These are phyloP conservation scores for Rafetus swinhoei DNA, from an alignment of 2,113 vertebrate genomes.

Conservation along the genomic window DNA sequence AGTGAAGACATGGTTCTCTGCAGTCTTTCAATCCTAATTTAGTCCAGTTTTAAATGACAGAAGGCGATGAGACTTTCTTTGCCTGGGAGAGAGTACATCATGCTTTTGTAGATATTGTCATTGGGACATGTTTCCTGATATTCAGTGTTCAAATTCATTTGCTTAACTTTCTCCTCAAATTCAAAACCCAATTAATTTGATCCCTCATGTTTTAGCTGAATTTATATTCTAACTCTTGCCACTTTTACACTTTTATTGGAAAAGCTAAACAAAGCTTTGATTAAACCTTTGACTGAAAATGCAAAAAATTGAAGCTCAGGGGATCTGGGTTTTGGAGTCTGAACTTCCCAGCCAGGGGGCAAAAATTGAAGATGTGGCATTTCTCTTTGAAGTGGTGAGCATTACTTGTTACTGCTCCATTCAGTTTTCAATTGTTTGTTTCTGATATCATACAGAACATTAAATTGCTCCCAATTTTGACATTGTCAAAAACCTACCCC, in stretches of 20 bases:
- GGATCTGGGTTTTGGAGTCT: neutral
- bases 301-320: neutral
- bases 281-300: slow-evolving; percentile 14
- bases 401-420: slow-evolving; percentile 23
- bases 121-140: slow-evolving; percentile 15
- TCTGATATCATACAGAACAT: slow-evolving; percentile 36
- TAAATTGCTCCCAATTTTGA: slow-evolving; percentile 33
- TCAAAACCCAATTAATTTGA: slow-evolving; percentile 10
- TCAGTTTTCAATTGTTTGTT: slow-evolving; percentile 40
- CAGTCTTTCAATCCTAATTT: neutral
- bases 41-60: slow-evolving; percentile 41
- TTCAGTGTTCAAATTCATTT: slow-evolving; percentile 14
- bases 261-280: slow-evolving; percentile 40
- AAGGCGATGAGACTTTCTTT: neutral
- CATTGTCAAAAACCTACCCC: slow-evolving; percentile 49
- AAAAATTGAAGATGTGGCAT: neutral
- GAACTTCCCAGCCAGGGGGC: slow-evolving; percentile 16
- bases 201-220: neutral
- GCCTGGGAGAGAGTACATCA: neutral
- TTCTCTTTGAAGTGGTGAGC: neutral
- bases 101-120: neutral
- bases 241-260: slow-evolving; percentile 24
- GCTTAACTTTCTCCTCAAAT: slow-evolving; percentile 9
- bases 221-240: slow-evolving; percentile 8
- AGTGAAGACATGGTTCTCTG: neutral